Evolutionary conservation across 2,113 vertebrate genomes (phyloP).

Genomic region (Felis catus): F.catus_Fca126_mat1.0 CM031420.1:105882501-105883000

Average conservation of each 20-base stretch:
- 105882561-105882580: background rate
- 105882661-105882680: background rate
- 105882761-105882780: too few relatives aligned
- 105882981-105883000: background rate
- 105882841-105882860: too few relatives aligned
- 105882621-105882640: background rate
- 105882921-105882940: too few relatives aligned
- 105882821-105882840: too few relatives aligned
- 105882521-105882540: background rate
- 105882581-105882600: slow-evolving; percentile 46
- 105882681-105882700: background rate
- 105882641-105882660: background rate
- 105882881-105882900: too few relatives aligned
- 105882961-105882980: background rate
- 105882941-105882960: background rate
- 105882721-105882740: background rate
- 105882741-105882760: too few relatives aligned
- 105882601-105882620: slow-evolving; percentile 9
- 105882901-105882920: too few relatives aligned
- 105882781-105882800: too few relatives aligned
- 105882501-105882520: background rate
- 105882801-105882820: too few relatives aligned
- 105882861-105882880: too few relatives aligned
- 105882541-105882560: background rate
- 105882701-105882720: background rate